Evolutionary conservation across 2,797 vertebrate genomes (phyloP).

Genomic region (Enteromius treurensis): DNA sequence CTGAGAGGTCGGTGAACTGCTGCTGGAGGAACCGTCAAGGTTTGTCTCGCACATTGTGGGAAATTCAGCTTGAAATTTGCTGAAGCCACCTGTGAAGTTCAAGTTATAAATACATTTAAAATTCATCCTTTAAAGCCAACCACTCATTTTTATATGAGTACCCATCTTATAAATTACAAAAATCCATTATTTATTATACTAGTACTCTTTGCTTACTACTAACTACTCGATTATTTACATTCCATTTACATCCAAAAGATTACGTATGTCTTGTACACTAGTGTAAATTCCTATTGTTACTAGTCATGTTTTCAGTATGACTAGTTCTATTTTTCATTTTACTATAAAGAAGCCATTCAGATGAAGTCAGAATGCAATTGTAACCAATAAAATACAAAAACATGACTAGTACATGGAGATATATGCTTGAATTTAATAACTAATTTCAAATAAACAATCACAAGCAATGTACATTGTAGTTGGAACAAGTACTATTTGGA

Average conservation of each 20-base stretch:
- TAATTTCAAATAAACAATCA: not conserved
- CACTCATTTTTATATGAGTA: not conserved
- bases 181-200: not conserved
- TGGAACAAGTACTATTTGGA: not conserved
- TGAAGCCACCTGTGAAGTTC: slow-evolving; percentile 88
- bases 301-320: not conserved
- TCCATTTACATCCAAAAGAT: not conserved
- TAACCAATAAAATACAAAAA: not conserved
- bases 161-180: not conserved
- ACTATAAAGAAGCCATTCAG: not conserved
- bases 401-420: not conserved
- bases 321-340: not conserved
- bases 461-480: not conserved
- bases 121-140: not conserved
- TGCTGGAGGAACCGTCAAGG: slow-evolving; percentile 90
- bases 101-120: slow-evolving; percentile 1
- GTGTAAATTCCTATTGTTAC: not conserved
- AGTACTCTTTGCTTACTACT: not conserved
- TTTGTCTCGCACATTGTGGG: slow-evolving; percentile 95
- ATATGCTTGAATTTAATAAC: not conserved
- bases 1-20: slow-evolving; percentile 88
- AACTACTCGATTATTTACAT: not conserved
- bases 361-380: not conserved
- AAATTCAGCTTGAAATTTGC: slow-evolving; percentile 94
- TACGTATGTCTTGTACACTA: not conserved